phyloP scores from a whole-genome alignment of 2,888 invertebrate species.

The Mamestra brassicae region DNA sequence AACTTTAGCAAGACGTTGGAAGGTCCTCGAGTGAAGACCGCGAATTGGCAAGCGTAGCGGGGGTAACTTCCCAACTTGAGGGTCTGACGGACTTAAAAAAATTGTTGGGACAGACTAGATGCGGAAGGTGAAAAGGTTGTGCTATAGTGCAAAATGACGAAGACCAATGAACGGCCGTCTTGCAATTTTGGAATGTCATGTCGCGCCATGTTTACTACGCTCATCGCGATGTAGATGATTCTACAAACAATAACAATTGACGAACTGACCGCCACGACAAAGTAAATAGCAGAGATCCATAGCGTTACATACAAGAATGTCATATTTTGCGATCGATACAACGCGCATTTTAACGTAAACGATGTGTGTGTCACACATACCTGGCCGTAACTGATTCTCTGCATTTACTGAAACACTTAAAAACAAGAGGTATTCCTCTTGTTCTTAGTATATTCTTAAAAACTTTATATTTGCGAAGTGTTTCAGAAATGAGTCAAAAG shows the following conservation, averaged over 20 bases:
- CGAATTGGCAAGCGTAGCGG: too few relatives aligned
- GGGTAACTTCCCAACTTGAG: not conserved
- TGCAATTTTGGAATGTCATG: not conserved
- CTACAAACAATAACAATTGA: constrained; percentile 4
- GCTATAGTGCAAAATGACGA: too few relatives aligned
- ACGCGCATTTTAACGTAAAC: constrained; percentile 13
- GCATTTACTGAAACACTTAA: constrained; percentile 8
- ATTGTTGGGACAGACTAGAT: not conserved
- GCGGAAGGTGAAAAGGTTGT: not conserved
- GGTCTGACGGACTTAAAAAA: not conserved
- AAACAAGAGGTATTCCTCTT: not conserved
- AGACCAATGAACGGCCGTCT: not conserved
- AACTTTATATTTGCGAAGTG: constrained; percentile 10
- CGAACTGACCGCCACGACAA: not conserved
- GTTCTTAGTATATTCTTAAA: not conserved
- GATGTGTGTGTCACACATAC: constrained; percentile 28
- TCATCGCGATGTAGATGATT: not conserved
- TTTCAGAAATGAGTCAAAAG: constrained; percentile 15
- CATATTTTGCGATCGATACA: constrained; percentile 11
- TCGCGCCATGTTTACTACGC: not conserved
- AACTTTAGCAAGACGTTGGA: not conserved
- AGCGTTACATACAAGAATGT: not conserved
- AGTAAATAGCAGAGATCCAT: not conserved
- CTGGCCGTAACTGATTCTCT: not conserved
- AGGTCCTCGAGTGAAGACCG: not conserved